Evolutionary conservation across 2,113 vertebrate genomes (phyloP), one percentile per base, ranked within the genome.

Genomic region (Rostratula benghalensis): DNA sequence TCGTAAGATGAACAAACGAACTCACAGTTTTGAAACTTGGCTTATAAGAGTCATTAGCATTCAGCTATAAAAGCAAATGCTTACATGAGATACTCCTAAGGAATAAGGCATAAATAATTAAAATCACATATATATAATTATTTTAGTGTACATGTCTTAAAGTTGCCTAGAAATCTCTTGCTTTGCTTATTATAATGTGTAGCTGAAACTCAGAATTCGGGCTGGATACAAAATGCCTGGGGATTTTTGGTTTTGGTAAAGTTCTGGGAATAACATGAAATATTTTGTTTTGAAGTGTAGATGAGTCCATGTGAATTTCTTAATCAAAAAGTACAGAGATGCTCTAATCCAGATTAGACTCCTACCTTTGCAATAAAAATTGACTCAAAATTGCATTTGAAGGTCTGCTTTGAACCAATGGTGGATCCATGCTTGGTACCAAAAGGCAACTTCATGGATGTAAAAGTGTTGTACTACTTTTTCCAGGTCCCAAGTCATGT

Each of bases 401-500:
- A 87, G 23, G 25, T 87, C 31, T 87, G 24, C 25, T 21, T 73
- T 69, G 31, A 48, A 39, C 27, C 2, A 2, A 10, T 2, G 0
- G 13, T 31, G 25, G 14, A 37, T 78, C 37, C 69, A 25, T 0
- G 2, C n/a, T 74, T 59, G 15, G 16, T 87, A n/a, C 25, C 11
- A 53, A 50, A 89, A 50, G 20, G 19, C 12, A 39, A 10, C 0
- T 0, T 70, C 12, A 10, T n/a, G 30, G 15, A 13, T 24, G 3
- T 39, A 31, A 53, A 83, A 11, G 10, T 70, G 76, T 23, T 27
- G 10, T 28, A 17, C 31, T 41, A 10, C 4, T 63, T 65, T 84
- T 78, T 37, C 22, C 20, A 33, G 37, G 6, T 74, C 28, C 14
- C 0, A 0, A 30, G 14, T 77, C 27, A 13, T 9, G 11, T 19